phyloP scores from a whole-genome alignment of 2,888 invertebrate species.

The Cerceris rybyensis region DNA sequence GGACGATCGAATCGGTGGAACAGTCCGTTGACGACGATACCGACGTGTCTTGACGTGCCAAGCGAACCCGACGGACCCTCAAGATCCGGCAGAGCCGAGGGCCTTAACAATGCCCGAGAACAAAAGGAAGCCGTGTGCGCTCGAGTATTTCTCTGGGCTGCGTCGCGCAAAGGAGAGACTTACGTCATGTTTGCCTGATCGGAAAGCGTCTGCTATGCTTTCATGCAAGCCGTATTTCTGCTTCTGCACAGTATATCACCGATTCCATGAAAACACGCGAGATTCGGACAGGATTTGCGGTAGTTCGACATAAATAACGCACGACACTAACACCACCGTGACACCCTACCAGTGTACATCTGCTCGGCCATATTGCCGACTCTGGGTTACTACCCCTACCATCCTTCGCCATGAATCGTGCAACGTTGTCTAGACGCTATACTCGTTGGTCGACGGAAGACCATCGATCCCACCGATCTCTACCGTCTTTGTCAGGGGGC shows the following conservation, averaged over 20 bases:
- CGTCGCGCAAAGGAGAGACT: slow-evolving; percentile 64
- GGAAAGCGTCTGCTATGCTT: slow-evolving; percentile 80
- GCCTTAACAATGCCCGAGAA: not conserved
- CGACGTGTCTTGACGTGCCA: too few species aligned
- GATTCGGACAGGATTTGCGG: slow-evolving; percentile 80
- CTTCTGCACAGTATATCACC: slow-evolving; percentile 80
- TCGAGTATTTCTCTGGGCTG: slow-evolving; percentile 36
- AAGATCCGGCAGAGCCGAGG: too few species aligned
- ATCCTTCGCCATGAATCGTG: slow-evolving; percentile 50
- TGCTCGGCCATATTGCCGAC: slow-evolving; percentile 80
- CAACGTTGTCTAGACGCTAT: slow-evolving; percentile 38
- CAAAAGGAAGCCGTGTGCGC: slow-evolving; percentile 21
- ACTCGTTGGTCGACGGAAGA: slow-evolving; percentile 21
- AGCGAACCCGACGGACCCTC: too few species aligned
- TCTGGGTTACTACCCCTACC: slow-evolving; percentile 63
- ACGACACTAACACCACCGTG: slow-evolving; percentile 79
- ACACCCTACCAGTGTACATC: slow-evolving; percentile 80
- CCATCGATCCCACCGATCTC: not conserved
- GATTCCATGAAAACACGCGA: slow-evolving; percentile 81
- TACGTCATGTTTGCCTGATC: slow-evolving; percentile 80
- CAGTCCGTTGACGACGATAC: too few species aligned
- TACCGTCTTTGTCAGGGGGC: not conserved
- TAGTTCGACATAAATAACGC: slow-evolving; percentile 81
- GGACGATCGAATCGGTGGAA: too few species aligned
- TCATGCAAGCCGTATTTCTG: slow-evolving; percentile 79